Evolutionary conservation across 92 coral and sea anemone species (phyloP).

Genomic region (Palythoa heliodiscus): DNA sequence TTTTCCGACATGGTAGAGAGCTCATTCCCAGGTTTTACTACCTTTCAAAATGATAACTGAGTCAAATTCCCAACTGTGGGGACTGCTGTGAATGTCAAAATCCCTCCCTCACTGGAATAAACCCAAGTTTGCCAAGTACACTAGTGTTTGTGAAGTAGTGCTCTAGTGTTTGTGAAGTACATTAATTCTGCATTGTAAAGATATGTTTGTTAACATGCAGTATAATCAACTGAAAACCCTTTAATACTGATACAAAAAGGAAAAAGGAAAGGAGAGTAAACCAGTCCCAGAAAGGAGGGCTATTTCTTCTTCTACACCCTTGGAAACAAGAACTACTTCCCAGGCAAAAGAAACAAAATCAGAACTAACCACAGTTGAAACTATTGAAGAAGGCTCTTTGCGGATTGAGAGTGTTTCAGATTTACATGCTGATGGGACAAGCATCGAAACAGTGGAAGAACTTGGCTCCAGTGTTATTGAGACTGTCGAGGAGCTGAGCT

Average conservation of each 20-base stretch:
- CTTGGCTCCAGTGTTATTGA: constrained; percentile 74
- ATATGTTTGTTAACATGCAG: no score
- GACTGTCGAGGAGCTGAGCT: constrained; percentile 85
- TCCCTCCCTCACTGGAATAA: no score
- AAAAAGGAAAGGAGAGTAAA: constrained; percentile 69
- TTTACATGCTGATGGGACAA: constrained; percentile 60
- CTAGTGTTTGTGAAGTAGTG: no score
- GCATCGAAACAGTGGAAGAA: constrained; percentile 83
- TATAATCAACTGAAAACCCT: neutral
- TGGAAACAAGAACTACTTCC: constrained; percentile 42
- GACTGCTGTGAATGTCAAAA: no score
- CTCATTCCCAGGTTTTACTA: no score
- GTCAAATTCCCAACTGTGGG: no score
- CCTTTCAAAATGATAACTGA: no score
- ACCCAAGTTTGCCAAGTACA: no score
- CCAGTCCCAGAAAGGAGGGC: constrained; percentile 63
- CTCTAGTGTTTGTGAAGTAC: no score
- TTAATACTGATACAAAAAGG: constrained; percentile 44
- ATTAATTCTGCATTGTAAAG: no score
- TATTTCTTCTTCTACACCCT: constrained; percentile 51
- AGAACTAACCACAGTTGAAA: constrained; percentile 51
- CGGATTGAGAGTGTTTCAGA: constrained; percentile 54
- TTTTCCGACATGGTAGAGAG: no score
- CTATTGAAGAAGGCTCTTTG: constrained; percentile 61
- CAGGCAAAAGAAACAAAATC: constrained; percentile 59